Base-by-base conservation (phyloP, 2,113 vertebrate genomes). In the Pygoscelis antarcticus region DNA sequence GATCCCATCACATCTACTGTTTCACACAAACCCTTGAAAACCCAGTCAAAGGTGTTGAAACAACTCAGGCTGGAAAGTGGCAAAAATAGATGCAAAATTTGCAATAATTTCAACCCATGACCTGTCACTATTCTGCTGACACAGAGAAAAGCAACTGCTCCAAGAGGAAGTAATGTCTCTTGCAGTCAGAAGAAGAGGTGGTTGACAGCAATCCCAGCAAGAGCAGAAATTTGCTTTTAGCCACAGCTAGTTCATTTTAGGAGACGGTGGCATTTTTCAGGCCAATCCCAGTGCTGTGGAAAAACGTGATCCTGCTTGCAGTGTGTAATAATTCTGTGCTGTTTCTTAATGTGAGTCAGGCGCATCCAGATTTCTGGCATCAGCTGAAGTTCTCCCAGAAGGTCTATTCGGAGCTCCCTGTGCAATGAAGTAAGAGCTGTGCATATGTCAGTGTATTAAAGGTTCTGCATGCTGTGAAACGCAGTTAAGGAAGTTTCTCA, bases 371-470 rank as follows among this genome's bases (percentile, higher is more conserved):
- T 80, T 95, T 83, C 86, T 96, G 89, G 89, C 61, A 55, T 72
- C 57, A 84, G 21, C 69, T 65, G 20, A 84, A 51, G 30, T 57
- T 84, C 76, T 87, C 62, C 87, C 89, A 93, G 51, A 92, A 96
- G 74, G 52, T 92, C 83, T 95, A 19, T 89, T 96, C 89, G 57
- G 61, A 92, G 57, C 36, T 83, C 40, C 21, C 77, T 49, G 46
- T 58, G 46, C 65, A 93, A 7, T 87, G 87, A 87, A 95, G 60
- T 90, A 96, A 95, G 87, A 95, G 57, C 61, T 82, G 74, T 93
- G 77, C 87, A 84, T 52, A 79, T 91, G 81, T 95, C 77, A 89
- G 30, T 95, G 81, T 85, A 91, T 62, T 91, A 96, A 96, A 94
- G 61, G 49, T 96, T 95, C 74, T 93, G 34, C 40, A 20, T 38